Evolutionary conservation across 2,888 invertebrate genomes (phyloP).

Genomic region (Rambutsinella grinnellia): DNA sequence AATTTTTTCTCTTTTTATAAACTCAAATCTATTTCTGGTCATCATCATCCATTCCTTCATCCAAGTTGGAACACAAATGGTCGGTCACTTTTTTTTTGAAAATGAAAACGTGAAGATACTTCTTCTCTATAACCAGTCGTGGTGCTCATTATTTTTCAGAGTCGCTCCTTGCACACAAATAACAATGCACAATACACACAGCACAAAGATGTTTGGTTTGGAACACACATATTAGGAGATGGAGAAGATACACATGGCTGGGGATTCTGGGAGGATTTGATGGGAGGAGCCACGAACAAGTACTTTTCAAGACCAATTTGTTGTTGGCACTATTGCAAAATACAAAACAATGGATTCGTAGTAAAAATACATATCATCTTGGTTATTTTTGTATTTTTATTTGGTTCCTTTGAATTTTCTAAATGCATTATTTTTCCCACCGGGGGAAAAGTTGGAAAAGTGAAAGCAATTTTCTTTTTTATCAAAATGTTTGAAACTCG

Average conservation of each 20-base stretch:
- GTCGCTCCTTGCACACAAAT: too few relatives aligned
- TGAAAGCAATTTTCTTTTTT: neutral
- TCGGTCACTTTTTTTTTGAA: slow-evolving; percentile 54
- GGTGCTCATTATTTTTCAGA: neutral
- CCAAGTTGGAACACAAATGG: slow-evolving; percentile 59
- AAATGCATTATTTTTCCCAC: too few relatives aligned
- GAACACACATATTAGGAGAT: slow-evolving; percentile 29
- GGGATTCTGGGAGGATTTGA: slow-evolving; percentile 2
- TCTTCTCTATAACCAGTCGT: neutral
- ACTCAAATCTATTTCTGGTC: slow-evolving; percentile 6
- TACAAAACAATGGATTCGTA: slow-evolving; percentile 11
- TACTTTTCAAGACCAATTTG: slow-evolving; percentile 15
- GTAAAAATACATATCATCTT: slow-evolving; percentile 11
- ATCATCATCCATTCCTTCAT: slow-evolving; percentile 29
- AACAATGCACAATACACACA: too few relatives aligned
- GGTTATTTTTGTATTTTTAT: neutral
- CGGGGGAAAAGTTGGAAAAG: neutral
- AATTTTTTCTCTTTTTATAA: slow-evolving; percentile 21
- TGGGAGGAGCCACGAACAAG: slow-evolving; percentile 26
- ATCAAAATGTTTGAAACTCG: neutral
- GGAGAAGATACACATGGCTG: slow-evolving; percentile 25
- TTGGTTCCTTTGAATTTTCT: slow-evolving; percentile 4
- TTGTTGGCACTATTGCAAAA: slow-evolving; percentile 21
- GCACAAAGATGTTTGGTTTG: too few relatives aligned
- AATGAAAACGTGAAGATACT: too few relatives aligned